Evolutionary conservation across 2,797 vertebrate species (phyloP), one percentile per base, ranked within the genome.

Genomic region (Prionace glauca): DNA sequence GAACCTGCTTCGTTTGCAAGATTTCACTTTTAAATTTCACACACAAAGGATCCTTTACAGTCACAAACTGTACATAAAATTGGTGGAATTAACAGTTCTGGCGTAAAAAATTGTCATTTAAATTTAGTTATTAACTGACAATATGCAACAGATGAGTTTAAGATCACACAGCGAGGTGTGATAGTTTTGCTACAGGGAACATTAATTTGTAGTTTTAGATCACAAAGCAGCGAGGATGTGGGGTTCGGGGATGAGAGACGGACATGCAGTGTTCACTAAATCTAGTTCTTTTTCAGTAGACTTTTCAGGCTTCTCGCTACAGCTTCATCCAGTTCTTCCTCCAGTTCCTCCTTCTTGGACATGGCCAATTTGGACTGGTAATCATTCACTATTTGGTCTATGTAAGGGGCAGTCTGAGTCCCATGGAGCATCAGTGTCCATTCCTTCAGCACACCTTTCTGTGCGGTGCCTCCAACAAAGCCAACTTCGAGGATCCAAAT

Each of bases 311-410:
- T 99, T 97, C 99, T 98, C 97, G 99, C 99, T 96, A 99, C 98
- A 0, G 99, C 99, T 97, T 99, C 99, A 8, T 99, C 99, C 96
- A 99, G 97, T 97, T 99, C 99, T 96, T 99, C 99, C 97, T 99
- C 99, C 96, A 99, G 97, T 98, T 99, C 99, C 96, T 99, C 98
- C 97, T 99, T 99, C 98, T 99, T 99, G 96, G 99, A 99, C 99
- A 99, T 99, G 96, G 99, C 99, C 96, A 99, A 98, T 98, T 99
- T 99, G 97, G 99, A 99, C 97, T 99, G 98, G 97, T 99, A 99
- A 98, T 99, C 99, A 94, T 98, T 98, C 96, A 99, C 99, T 95
- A 99, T 98, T 98, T 99, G 99, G 97, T 99, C 99, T 97, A 99
- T 99, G 95, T 99, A 99, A 0, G 99, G 99, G 86, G 99, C 99